Evolutionary conservation across 2,797 vertebrate species (phyloP).

Genomic region (Pterois miles): DNA sequence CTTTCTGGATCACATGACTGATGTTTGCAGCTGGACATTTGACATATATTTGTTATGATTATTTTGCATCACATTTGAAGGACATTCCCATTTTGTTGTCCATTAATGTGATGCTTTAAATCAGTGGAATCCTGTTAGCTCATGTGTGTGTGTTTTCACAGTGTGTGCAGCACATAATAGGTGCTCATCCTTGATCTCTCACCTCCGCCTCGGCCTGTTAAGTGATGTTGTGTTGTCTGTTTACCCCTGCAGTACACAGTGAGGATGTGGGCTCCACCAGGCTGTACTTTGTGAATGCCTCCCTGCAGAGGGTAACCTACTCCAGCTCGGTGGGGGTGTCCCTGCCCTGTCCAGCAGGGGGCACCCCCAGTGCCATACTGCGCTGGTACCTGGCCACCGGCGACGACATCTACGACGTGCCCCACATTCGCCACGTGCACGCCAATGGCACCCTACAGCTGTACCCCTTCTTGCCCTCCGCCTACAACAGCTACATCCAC

Average conservation of each 20-base stretch:
- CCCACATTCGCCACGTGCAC: conserved; percentile 97
- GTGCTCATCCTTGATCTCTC: conserved; percentile 8
- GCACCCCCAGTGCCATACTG: conserved; percentile 94
- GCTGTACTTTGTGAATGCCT: conserved; percentile 99
- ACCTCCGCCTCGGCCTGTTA: conserved; percentile 9
- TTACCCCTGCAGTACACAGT: conserved; percentile 84
- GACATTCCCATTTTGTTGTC: conserved; percentile 48
- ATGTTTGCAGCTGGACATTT: conserved; percentile 83
- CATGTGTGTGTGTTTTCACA: not conserved
- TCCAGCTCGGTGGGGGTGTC: conserved; percentile 99
- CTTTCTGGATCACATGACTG: conserved; percentile 80
- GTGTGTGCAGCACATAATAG: not conserved
- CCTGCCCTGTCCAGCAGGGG: conserved; percentile 97
- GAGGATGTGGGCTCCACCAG: conserved; percentile 97
- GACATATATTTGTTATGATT: conserved; percentile 82
- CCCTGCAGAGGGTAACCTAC: conserved; percentile 98
- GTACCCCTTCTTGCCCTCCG: conserved; percentile 97
- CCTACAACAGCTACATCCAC: conserved; percentile 99
- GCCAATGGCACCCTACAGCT: conserved; percentile 98
- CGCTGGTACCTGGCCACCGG: conserved; percentile 99
- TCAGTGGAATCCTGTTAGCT: conserved; percentile 19
- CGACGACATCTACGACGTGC: conserved; percentile 99
- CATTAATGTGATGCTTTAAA: conserved; percentile 29
- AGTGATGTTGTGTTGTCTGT: conserved; percentile 50
- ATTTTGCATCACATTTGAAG: conserved; percentile 73